Base-by-base conservation (phyloP, 2,888 invertebrate species). In the Caenorhabditis uteleia region DNA sequence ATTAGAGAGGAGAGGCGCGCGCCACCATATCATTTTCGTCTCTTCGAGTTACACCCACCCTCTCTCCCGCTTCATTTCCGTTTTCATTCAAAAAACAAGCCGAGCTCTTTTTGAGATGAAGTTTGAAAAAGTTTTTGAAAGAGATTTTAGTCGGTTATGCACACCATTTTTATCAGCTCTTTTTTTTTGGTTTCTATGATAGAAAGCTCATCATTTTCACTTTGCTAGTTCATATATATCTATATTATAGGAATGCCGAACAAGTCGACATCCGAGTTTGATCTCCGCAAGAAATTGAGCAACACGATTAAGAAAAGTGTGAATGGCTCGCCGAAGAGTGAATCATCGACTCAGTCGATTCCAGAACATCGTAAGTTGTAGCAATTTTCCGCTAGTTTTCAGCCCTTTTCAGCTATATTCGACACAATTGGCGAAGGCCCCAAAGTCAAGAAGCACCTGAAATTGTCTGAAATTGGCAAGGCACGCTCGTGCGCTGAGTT, bases 341-440 rank as follows among this genome's bases (percentile, higher is more conserved):
- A 61, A 31, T 59, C 59, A 1, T 68, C 68, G 1, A 59, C 48
- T 18, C 36, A 33, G 14, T 71, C 71, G 2, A 54, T 68, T 21
- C 57, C 67, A 2, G 67, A 67, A 36, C 48, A 59, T 18, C 56
- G 70, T 70, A 26, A 54, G 62, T 43, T 40, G 6, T 1, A 21
- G 33, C 16, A 27, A 18, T 14, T 16, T 6, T 14, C 3, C 12
- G 20, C 10, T 4, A 14, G 33, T 3, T 23, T 8, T 20, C 16
- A 36, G 16, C n/a, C 18, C 10, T 20, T 47, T 53, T 47, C 49
- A 70, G 68, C 65, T 0, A 51, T 34, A 16, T 71, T 71, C 46
- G 71, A 71, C 25, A 51, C 62, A 8, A 71, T 71, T 25, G 71
- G 71, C 3, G 68, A 70, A 29, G 57, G 51, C n/a, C 53, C 70